Evolutionary conservation across 2,888 invertebrate species (phyloP).

Genomic region (Serrognathus titanus): DNA sequence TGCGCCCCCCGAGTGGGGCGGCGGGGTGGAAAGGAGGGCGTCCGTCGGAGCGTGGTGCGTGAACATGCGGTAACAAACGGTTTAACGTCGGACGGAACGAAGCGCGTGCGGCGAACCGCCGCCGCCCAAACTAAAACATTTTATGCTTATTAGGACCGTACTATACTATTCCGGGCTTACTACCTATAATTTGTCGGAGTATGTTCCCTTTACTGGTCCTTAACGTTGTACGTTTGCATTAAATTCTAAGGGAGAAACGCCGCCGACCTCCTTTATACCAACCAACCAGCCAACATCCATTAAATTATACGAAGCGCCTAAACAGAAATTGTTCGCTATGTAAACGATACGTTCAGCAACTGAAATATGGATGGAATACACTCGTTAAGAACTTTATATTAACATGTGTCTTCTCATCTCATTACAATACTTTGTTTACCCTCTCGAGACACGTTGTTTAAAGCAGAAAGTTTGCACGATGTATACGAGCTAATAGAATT

Average conservation of each 20-base stretch:
- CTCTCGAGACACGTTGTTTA: too few relatives aligned
- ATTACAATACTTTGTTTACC: too few relatives aligned
- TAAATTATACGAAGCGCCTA: too few relatives aligned
- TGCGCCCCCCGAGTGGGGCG: background rate
- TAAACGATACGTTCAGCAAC: too few relatives aligned
- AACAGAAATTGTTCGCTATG: too few relatives aligned
- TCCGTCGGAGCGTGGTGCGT: slow-evolving; percentile 31
- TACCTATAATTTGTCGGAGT: background rate
- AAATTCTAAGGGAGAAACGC: background rate
- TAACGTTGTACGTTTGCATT: slow-evolving; percentile 10
- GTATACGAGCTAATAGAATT: too few relatives aligned
- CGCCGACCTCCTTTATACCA: background rate
- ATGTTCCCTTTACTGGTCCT: background rate
- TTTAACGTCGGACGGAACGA: slow-evolving; percentile 22
- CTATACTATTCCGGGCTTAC: background rate
- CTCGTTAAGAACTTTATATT: too few relatives aligned
- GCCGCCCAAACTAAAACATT: slow-evolving; percentile 6
- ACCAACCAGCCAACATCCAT: too few relatives aligned
- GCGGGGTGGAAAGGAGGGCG: slow-evolving; percentile 9
- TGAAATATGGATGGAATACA: too few relatives aligned
- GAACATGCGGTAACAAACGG: slow-evolving; percentile 33
- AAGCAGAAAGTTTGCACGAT: too few relatives aligned
- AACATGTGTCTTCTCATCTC: too few relatives aligned
- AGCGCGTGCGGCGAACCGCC: background rate
- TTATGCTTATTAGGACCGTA: slow-evolving; percentile 8